Evolutionary conservation across 2,797 vertebrate genomes (phyloP), one percentile per base, ranked within the genome.

Genomic region (Artibeus lituratus): DNA sequence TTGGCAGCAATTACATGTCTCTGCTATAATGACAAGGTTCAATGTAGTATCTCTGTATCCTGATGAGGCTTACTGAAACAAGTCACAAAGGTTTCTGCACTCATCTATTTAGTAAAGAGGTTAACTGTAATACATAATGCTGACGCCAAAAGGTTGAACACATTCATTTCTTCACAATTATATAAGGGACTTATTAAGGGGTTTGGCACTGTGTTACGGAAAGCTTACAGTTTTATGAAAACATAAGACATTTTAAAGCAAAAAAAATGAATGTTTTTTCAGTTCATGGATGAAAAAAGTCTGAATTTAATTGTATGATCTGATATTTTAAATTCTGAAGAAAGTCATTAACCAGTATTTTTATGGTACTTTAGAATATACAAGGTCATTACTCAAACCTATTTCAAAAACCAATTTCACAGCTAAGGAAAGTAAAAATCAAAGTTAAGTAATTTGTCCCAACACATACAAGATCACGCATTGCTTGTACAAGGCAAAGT

Each of bases 221-320:
- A 47, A 94, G 11, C 19, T 69, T 59, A 70, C 26, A 85, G n/a
- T 85, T 78, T 67, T 59, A 26, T 37, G 59, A 70, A n/a, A 87
- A 49, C 67, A 14, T 55, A 49, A 92, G 57, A 76, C 12, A 70
- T 53, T 85, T 74, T 87, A 92, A 76, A 87, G 29, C 42, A 70
- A 55, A 96, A 96, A 85, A 86, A 96, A 85, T 49, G 5, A 86
- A 47, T 67, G 65, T 6, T n/a, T 62, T 69, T 83, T 93, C 39
- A 72, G 29, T 55, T 77, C 14, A 82, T 77, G 44, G 62, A 85
- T 73, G 47, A 87, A 87, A 92, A 65, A 51, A 67, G 57, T 37
- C 81, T 67, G 22, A 93, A 84, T 90, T 94, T 92, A 91, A 87
- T 14, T 80, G 4, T 1, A 80, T 87, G 39, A 77, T 77, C 83